phyloP scores from a whole-genome alignment of 2,888 invertebrate species.

The Acrocyrtus sp. region DNA sequence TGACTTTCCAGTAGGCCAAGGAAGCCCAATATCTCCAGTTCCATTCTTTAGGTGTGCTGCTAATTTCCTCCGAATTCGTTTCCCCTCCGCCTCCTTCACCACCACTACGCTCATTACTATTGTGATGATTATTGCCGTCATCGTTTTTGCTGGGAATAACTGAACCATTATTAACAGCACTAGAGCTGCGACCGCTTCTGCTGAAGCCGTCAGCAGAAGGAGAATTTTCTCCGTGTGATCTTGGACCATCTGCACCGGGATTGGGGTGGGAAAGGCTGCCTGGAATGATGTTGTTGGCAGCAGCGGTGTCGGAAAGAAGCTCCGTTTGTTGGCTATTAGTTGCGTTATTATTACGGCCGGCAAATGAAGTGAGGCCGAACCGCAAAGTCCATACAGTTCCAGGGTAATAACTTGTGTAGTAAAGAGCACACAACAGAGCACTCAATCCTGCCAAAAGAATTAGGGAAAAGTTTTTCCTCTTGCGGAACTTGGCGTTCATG shows the following conservation, averaged over 20 bases:
- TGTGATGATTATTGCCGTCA: background rate
- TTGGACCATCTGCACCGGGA: background rate
- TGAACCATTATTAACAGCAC: background rate
- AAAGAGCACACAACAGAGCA: slow-evolving; percentile 34
- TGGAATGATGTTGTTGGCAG: background rate
- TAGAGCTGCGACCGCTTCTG: background rate
- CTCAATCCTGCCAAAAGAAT: slow-evolving; percentile 28
- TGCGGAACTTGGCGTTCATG: background rate
- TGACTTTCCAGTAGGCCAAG: slow-evolving; percentile 27
- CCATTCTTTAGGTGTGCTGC: slow-evolving; percentile 18
- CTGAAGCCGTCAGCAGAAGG: background rate
- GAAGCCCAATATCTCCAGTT: slow-evolving; percentile 33
- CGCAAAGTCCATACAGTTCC: slow-evolving; percentile 34
- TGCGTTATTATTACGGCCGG: background rate
- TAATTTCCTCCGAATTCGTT: slow-evolving; percentile 14
- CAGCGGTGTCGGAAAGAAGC: background rate
- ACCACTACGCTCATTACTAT: slow-evolving; percentile 3
- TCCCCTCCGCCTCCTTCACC: slow-evolving; percentile 3
- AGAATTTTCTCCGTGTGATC: background rate
- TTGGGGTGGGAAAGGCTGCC: too few species aligned
- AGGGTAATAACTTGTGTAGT: slow-evolving; percentile 40
- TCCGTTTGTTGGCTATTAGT: background rate
- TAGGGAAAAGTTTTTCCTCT: slow-evolving; percentile 25
- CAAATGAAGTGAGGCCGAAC: slow-evolving; percentile 31
- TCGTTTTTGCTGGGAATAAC: background rate